Conservation (phyloP, 2,797 vertebrate genomes). For the Paratrypauchen microcephalus region DNA sequence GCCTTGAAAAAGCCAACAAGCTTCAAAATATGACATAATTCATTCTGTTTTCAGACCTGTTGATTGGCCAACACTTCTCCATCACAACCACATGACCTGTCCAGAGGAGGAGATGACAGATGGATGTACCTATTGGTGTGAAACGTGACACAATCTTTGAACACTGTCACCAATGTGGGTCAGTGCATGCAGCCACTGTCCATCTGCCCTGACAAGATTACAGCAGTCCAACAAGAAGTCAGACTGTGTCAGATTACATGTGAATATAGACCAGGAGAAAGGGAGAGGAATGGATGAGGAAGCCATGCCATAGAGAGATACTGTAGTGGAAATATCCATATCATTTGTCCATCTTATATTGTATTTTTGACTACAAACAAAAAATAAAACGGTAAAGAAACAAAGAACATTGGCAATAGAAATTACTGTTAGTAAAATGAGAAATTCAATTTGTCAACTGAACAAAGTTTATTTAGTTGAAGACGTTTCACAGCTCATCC, state of each 20-base stretch:
- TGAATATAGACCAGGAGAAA: conserved; percentile 68
- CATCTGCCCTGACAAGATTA: conserved; percentile 85
- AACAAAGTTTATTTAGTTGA: too few relatives aligned
- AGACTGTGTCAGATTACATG: conserved; percentile 69
- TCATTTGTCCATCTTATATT: background rate
- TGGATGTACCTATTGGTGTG: conserved; percentile 35
- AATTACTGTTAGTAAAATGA: too few relatives aligned
- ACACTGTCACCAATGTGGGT: conserved; percentile 56
- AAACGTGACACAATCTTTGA: conserved; percentile 49
- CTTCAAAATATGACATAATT: background rate
- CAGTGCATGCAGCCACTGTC: conserved; percentile 49
- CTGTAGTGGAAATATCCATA: background rate
- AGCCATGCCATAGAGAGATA: background rate
- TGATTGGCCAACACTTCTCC: conserved; percentile 13
- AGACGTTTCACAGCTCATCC: too few relatives aligned
- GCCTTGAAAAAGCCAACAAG: background rate
- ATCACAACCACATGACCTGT: conserved; percentile 32
- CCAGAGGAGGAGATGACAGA: conserved; percentile 8
- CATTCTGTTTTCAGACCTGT: conserved; percentile 40
- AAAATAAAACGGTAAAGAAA: background rate
- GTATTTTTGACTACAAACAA: background rate
- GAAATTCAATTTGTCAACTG: too few relatives aligned
- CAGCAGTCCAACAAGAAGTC: conserved; percentile 75
- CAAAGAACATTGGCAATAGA: too few relatives aligned
- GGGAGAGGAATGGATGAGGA: conserved; percentile 11